phyloP scores from a whole-genome alignment of 2,797 vertebrate genomes.

The Ispidina picta region DNA sequence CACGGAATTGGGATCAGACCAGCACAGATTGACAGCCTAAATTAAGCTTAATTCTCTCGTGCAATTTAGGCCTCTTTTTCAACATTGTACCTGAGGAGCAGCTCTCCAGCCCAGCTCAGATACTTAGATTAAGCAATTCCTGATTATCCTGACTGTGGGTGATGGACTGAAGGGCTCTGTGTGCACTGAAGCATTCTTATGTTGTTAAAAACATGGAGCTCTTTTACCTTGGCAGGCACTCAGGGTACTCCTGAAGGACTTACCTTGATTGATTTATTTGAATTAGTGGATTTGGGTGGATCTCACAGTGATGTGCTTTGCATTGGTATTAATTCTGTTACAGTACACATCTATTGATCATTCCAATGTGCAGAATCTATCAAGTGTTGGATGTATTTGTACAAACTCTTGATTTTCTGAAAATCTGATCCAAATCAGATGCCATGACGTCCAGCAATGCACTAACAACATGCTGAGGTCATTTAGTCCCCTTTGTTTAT shows the following conservation, averaged over 20 bases:
- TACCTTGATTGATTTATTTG: conserved; percentile 7
- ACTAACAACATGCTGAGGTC: not conserved
- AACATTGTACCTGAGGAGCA: conserved; percentile 31
- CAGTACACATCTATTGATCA: not conserved
- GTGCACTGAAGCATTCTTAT: not conserved
- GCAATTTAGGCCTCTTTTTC: conserved; percentile 12
- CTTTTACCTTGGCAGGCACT: not conserved
- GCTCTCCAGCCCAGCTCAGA: conserved; percentile 21
- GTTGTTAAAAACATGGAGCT: not conserved
- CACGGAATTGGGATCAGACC: not conserved
- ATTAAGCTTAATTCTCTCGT: conserved; percentile 30
- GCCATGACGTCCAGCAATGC: not conserved
- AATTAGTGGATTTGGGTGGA: not conserved
- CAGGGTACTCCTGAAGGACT: not conserved
- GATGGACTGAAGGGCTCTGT: conserved; percentile 9
- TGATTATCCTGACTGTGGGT: not conserved
- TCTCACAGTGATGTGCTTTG: not conserved
- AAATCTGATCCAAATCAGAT: conserved; percentile 17
- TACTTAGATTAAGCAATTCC: conserved; percentile 50
- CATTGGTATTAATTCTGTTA: not conserved
- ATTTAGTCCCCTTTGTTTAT: conserved; percentile 14
- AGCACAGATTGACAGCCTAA: not conserved
- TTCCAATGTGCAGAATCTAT: not conserved
- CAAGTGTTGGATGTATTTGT: conserved; percentile 4
- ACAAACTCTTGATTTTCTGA: conserved; percentile 16